Conservation (phyloP, 2,888 invertebrate genomes). For the Lasioglossum villosulum region DNA sequence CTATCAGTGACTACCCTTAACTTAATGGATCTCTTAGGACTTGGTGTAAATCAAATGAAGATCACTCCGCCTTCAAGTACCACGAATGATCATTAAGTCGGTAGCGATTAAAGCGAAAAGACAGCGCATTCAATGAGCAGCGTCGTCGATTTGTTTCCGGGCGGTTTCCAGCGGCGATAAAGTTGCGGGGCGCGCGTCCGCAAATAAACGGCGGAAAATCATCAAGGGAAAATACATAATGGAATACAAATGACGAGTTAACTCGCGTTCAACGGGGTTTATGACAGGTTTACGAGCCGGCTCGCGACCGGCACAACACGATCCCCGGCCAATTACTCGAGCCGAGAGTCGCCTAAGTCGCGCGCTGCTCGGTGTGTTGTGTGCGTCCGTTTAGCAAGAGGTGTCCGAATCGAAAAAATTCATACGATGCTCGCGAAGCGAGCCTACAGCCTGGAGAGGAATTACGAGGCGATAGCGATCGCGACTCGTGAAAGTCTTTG, state of each 20-base stretch:
- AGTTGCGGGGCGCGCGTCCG: neutral
- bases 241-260: conserved; percentile 15
- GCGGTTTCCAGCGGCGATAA: neutral
- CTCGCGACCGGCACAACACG: neutral
- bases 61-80: neutral
- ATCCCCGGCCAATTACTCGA: neutral
- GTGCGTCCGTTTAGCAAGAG: conserved; percentile 13
- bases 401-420: conserved; percentile 21
- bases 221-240: conserved; percentile 13
- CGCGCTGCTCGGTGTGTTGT: neutral
- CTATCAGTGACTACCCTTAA: too few species aligned
- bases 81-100: neutral
- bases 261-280: neutral
- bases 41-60: neutral
- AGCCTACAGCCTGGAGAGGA: conserved; percentile 8
- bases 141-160: neutral
- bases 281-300: conserved; percentile 10
- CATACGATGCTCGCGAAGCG: neutral
- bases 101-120: neutral
- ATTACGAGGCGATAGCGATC: conserved; percentile 23
- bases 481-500: conserved; percentile 31
- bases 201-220: neutral
- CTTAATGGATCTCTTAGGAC: too few species aligned
- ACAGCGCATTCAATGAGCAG: neutral
- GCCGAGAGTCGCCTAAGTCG: conserved; percentile 6